Conservation (phyloP, 2,797 vertebrate genomes). For the Rhynchonycteris naso region DNA sequence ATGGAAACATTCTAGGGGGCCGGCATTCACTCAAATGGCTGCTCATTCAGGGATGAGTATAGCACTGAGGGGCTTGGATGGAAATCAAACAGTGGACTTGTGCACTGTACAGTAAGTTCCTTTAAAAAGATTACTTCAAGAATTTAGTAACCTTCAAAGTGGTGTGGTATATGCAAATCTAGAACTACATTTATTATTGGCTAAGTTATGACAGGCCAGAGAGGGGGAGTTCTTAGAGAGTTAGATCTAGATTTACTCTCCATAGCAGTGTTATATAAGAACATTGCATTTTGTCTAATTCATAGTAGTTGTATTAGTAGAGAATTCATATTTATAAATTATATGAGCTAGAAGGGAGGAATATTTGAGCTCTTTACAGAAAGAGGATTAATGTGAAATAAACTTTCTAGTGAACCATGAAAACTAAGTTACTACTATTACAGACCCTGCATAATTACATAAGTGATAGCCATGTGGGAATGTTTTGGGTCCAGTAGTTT, state of each 20-base stretch:
- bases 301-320: not conserved
- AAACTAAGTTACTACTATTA: constrained; percentile 52
- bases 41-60: not conserved
- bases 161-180: constrained; percentile 34
- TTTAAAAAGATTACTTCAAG: not conserved
- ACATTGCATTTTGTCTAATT: constrained; percentile 23
- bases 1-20: not conserved
- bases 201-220: not conserved
- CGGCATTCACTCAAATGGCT: not conserved
- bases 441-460: constrained; percentile 63
- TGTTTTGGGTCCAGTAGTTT: constrained; percentile 47
- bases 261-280: not conserved
- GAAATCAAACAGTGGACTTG: not conserved
- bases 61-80: not conserved
- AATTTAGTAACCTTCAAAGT: constrained; percentile 28
- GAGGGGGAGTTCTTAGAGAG: not conserved
- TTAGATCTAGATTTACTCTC: not conserved
- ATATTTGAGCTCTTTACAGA: constrained; percentile 41
- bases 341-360: constrained; percentile 21
- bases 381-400: constrained; percentile 37
- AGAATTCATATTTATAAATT: constrained; percentile 54
- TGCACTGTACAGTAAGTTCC: not conserved
- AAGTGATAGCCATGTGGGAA: constrained; percentile 56
- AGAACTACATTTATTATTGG: not conserved
- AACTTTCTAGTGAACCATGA: constrained; percentile 34